Evolutionary conservation across 1,140 invertebrate species (phyloP).

Genomic region (Caenorhabditis elegans): DNA sequence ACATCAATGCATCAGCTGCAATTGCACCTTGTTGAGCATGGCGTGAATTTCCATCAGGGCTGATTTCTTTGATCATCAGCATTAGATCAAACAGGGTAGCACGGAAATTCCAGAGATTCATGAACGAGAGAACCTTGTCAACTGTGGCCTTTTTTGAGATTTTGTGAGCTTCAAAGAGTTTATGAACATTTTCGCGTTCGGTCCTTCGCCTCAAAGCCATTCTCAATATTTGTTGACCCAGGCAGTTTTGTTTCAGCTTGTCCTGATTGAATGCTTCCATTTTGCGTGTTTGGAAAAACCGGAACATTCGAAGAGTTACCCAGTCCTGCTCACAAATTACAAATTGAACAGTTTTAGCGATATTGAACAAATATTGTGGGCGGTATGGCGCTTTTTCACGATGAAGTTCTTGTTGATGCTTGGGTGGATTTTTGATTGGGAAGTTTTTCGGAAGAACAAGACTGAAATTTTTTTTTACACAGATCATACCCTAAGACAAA

Average conservation of each 20-base stretch:
- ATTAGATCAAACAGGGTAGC: constrained; percentile 41
- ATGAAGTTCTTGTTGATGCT: neutral
- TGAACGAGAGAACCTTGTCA: constrained; percentile 34
- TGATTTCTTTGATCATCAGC: constrained; percentile 46
- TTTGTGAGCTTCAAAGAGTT: constrained; percentile 25
- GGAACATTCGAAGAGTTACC: constrained; percentile 35
- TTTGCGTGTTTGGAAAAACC: neutral
- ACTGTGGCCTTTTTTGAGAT: constrained; percentile 37
- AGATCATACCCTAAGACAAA: too few relatives aligned
- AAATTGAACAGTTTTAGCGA: neutral
- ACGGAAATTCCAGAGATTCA: constrained; percentile 43
- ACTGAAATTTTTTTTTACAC: neutral
- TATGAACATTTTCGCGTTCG: neutral
- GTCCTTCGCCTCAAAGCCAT: constrained; percentile 4
- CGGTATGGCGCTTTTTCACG: neutral
- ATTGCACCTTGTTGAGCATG: constrained; percentile 38
- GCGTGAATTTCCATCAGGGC: neutral
- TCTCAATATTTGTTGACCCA: constrained; percentile 38
- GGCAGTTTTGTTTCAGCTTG: constrained; percentile 32
- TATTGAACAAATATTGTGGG: neutral
- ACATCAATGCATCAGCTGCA: constrained; percentile 35
- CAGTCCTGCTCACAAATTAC: constrained; percentile 44
- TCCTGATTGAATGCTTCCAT: constrained; percentile 37
- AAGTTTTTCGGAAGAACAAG: neutral
- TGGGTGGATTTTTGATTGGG: neutral